Evolutionary conservation across 2,888 invertebrate species (phyloP), one percentile per base, ranked within the genome.

Genomic region (Leptinotarsa rubiginosa): DNA sequence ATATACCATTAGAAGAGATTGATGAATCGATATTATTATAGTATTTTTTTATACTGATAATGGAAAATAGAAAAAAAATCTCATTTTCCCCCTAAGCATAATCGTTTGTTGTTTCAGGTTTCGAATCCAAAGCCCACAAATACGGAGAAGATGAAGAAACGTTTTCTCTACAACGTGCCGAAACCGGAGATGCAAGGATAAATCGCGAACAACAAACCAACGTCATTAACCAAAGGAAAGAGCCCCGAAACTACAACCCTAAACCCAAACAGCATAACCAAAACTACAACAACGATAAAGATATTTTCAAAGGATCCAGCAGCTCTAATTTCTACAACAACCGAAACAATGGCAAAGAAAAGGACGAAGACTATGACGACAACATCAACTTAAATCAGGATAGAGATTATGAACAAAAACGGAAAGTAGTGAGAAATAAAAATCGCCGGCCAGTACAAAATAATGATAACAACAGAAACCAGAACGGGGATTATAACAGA

Each of bases 281-380:
- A 22, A 68, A 41, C 68, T 20, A 80, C 65, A 82, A 85, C 74
- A 81, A 81, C 73, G 87, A 88, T 47, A 81, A 91, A 73, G 93
- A 93, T 82, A 89, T 91, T 74, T 92, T 93, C 74, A 92, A 92
- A 80, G 91, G 92, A 62, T 93, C 93, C 31, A 93, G 93, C 85
- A 93, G 93, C 74, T 93, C 94, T 1, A 93, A 94, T 87, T 94
- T 94, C 89, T 94, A 93, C 87, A 92, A 93, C 81, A 91, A 91
- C 83, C 88, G 90, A 67, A 91, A 92, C 84, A 89, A 89, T 56
- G 91, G 91, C 10, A 90, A 91, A 80, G 91, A 92, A 84, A 88
- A 88, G 69, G 89, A 90, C 76, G 89, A 90, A 71, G 90, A 91
- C 73, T 89, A 90, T 74, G 87, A 88, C 71, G 88, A 88, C 73